Evolutionary conservation across 2,888 invertebrate genomes (phyloP).

Genomic region (Diabrotica balteata): DNA sequence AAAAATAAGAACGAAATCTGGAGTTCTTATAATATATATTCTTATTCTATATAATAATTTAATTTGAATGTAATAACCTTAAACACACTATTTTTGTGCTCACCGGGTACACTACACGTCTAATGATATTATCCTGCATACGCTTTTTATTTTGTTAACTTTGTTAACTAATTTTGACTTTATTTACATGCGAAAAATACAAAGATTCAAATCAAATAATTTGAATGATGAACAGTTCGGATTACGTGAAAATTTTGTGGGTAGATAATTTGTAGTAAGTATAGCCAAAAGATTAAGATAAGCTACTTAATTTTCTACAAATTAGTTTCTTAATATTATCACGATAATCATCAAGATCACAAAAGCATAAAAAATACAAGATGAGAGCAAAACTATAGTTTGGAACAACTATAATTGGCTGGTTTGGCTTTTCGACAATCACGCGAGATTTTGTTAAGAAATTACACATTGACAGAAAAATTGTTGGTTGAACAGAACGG

Average conservation of each 20-base stretch:
- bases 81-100: no score
- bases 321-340: slow-evolving; percentile 32
- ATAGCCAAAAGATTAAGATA: slow-evolving; percentile 41
- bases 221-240: slow-evolving; percentile 16
- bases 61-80: no score
- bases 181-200: slow-evolving; percentile 15
- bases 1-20: no score
- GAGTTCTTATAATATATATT: no score
- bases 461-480: slow-evolving; percentile 20
- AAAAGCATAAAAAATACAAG: slow-evolving; percentile 31
- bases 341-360: slow-evolving; percentile 29
- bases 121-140: not conserved
- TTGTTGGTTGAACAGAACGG: slow-evolving; percentile 4
- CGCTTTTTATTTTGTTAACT: not conserved
- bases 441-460: slow-evolving; percentile 14
- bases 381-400: slow-evolving; percentile 22
- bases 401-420: slow-evolving; percentile 31
- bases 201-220: slow-evolving; percentile 24
- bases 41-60: no score
- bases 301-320: slow-evolving; percentile 31
- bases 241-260: slow-evolving; percentile 46
- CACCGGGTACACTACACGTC: not conserved
- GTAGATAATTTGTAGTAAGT: slow-evolving; percentile 25
- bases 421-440: slow-evolving; percentile 26
- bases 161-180: slow-evolving; percentile 4